Conservation (phyloP, 2,113 vertebrate species). For the Gorilla gorilla region DNA sequence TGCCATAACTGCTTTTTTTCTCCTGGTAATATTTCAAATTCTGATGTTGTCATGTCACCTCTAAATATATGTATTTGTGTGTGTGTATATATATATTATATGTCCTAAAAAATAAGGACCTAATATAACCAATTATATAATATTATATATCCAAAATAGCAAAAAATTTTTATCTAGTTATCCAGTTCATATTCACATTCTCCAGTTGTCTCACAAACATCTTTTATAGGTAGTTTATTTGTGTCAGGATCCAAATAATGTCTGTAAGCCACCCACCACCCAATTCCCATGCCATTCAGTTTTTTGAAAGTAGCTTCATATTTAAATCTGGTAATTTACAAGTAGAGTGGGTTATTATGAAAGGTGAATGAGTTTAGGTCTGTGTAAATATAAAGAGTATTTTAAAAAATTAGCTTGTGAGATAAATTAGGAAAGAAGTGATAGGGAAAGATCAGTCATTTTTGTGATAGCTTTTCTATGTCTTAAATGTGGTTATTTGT, state of each 20-base stretch:
- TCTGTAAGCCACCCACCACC: neutral
- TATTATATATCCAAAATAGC: neutral
- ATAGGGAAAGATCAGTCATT: constrained; percentile 35
- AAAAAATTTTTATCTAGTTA: constrained; percentile 36
- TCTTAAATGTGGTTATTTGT: neutral
- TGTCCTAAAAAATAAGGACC: neutral
- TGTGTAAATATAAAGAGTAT: constrained; percentile 8
- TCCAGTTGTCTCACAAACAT: neutral
- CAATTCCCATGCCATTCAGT: neutral
- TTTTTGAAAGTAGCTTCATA: neutral
- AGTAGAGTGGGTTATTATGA: neutral
- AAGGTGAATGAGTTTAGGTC: neutral
- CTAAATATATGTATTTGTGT: neutral
- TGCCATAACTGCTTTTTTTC: constrained; percentile 27
- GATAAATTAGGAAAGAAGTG: neutral
- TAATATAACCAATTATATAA: neutral
- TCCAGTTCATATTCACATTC: neutral
- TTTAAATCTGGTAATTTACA: neutral
- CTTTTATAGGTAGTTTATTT: constrained; percentile 46
- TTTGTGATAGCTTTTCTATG: constrained; percentile 36
- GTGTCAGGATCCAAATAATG: neutral
- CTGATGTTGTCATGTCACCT: neutral
- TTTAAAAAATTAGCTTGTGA: neutral
- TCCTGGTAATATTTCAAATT: constrained; percentile 35
- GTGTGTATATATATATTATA: neutral